Conservation (phyloP, 1,140 invertebrate genomes). For the Aphelinus atriplicis region DNA sequence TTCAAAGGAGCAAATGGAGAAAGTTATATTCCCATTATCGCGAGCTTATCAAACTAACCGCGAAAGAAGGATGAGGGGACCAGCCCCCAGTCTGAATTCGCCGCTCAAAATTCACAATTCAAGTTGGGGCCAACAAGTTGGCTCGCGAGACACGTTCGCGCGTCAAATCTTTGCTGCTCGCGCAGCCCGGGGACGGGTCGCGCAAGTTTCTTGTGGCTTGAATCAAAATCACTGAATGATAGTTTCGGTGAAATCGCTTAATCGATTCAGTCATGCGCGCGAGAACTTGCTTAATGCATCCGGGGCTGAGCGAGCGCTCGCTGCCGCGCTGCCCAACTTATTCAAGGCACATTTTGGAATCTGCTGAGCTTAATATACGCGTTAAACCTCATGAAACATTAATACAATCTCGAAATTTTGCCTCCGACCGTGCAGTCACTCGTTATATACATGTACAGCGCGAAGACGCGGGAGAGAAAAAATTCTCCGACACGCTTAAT, state of each 20-base stretch:
- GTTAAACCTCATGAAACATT: constrained; percentile 6
- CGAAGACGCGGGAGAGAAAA: background rate
- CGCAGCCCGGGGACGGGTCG: background rate
- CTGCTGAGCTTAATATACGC: background rate
- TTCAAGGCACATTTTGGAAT: constrained; percentile 5
- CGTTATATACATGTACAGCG: background rate
- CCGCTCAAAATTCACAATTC: too few species aligned
- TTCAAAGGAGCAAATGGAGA: too few species aligned
- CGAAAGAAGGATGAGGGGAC: too few species aligned
- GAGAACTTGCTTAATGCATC: background rate
- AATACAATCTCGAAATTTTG: background rate
- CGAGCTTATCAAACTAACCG: too few species aligned
- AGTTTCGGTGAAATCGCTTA: constrained; percentile 3
- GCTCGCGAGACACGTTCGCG: too few species aligned
- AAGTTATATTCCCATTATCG: too few species aligned
- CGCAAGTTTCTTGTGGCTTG: background rate
- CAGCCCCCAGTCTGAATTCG: too few species aligned
- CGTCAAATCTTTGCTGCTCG: too few species aligned
- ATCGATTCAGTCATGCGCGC: constrained; percentile 5
- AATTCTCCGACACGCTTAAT: background rate
- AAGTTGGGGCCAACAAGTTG: too few species aligned
- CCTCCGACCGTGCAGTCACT: background rate
- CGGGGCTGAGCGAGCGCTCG: background rate
- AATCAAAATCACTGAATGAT: background rate
- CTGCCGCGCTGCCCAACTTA: background rate